Percentiles rank a stretch among this genome's conserved stretches.
Conservation (phyloP, 2,113 vertebrate species). For the Hassar affinis region DNA sequence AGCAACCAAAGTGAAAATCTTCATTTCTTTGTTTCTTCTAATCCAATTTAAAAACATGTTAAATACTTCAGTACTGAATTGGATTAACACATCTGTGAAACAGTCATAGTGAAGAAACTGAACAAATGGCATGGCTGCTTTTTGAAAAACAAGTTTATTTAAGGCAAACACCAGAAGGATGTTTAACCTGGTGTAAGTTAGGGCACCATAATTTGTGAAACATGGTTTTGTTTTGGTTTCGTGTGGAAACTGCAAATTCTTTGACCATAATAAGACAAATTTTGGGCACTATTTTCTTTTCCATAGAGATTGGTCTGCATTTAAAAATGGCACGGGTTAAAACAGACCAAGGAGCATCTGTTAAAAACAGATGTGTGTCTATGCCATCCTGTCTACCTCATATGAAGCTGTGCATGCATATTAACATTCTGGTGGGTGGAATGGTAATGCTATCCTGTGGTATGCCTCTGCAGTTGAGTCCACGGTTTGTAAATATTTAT, state of each 20-base stretch:
- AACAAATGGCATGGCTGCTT: constrained; percentile 1
- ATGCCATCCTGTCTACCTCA: constrained; percentile 59
- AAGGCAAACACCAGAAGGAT: constrained; percentile 9
- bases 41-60: not conserved
- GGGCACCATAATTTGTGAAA: constrained; percentile 10
- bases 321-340: constrained; percentile 71
- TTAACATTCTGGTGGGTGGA: constrained; percentile 71
- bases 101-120: not conserved
- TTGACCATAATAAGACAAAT: constrained; percentile 38
- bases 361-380: constrained; percentile 62
- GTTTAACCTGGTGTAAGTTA: constrained; percentile 23
- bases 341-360: constrained; percentile 65
- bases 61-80: constrained; percentile 4
- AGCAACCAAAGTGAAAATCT: not conserved
- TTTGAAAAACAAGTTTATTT: constrained; percentile 13
- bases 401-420: constrained; percentile 63
- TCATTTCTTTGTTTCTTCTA: not conserved
- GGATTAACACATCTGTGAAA: constrained; percentile 5
- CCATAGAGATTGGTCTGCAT: constrained; percentile 60
- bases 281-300: constrained; percentile 34
- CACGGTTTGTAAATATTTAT: constrained; percentile 70
- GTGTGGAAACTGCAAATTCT: constrained; percentile 32
- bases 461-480: constrained; percentile 62
- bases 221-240: constrained; percentile 28
- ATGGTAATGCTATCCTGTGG: constrained; percentile 62